Percentiles rank a stretch among this genome's conserved stretches.
Conservation (phyloP, 2,888 invertebrate genomes). For the Silvanus unidentatus region DNA sequence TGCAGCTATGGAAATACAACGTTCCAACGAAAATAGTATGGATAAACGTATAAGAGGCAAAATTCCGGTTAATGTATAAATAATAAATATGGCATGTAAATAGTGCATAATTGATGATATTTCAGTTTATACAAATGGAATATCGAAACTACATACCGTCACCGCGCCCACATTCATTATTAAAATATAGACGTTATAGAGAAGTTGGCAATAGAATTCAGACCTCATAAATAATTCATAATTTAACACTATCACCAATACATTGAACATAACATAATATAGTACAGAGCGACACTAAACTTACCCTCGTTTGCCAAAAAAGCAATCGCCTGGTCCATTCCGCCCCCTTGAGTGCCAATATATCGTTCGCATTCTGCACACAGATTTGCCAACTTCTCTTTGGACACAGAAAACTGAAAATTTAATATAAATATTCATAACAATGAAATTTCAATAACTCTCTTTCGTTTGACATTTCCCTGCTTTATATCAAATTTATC, state of each 20-base stretch:
- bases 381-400: conserved; percentile 64
- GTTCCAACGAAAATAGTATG: too few relatives aligned
- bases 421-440: background rate
- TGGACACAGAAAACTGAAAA: conserved; percentile 36
- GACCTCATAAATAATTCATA: conserved; percentile 31
- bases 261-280: conserved; percentile 2
- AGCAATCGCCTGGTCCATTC: conserved; percentile 99
- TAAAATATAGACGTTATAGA: background rate
- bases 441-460: too few relatives aligned
- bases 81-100: too few relatives aligned
- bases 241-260: conserved; percentile 28
- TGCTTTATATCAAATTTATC: too few relatives aligned
- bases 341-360: conserved; percentile 97
- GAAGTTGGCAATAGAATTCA: conserved; percentile 1
- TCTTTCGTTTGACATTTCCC: too few relatives aligned
- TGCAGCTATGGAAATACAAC: too few relatives aligned
- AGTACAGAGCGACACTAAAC: conserved; percentile 11
- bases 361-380: conserved; percentile 88
- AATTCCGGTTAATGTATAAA: too few relatives aligned
- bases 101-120: conserved; percentile 5
- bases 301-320: conserved; percentile 75
- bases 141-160: too few relatives aligned
- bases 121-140: conserved; percentile 6
- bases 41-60: too few relatives aligned
- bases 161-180: too few relatives aligned